Base-by-base conservation (phyloP, 2,113 vertebrate genomes). In the Psittacus erithacus region DNA sequence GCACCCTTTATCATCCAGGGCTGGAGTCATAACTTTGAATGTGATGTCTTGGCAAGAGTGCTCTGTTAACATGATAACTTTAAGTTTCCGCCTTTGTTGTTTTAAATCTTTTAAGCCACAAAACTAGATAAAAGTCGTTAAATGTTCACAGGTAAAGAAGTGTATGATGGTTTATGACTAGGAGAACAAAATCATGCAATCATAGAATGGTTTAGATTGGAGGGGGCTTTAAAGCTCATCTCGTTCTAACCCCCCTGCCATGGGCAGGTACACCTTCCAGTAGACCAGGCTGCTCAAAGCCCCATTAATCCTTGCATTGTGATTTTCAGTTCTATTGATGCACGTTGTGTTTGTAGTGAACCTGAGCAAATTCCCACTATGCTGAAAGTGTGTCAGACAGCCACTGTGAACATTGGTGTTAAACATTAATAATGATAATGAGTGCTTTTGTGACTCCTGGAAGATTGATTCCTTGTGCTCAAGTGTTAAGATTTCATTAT, bases 391-490 rank as follows among this genome's bases (percentile, higher is more conserved):
- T 52, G 49, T 96, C 88, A 65, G 91, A 69, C 82, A 70, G 43
- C 83, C 44, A 5, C 88, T 88, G 70, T 88, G 78, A 90, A 74
- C 25, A 13, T 35, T 24, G 18, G 3, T 80, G 65, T 94, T 91
- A 94, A 97, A 85, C 46, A 63, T 91, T 77, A 70, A 93, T 86
- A 19, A 25, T 87, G 63, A 38, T 88, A 79, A 38, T 11, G 79
- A 93, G 29, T 79, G 57, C 68, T 74, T 90, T 57, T 69, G 31
- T 85, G 75, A 55, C 31, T 52, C 80, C 11, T 77, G 16, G 49
- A 80, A 77, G 90, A 96, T 74, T 82, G 78, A 90, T 93, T 96
- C 64, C 50, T 77, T 83, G 31, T 90, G 24, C 75, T 91, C 7
- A 27, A 86, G 38, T 86, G 27, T 91, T 84, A 79, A 0, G 0